phyloP scores from a whole-genome alignment of 2,113 vertebrate genomes.

The Promerops cafer region DNA sequence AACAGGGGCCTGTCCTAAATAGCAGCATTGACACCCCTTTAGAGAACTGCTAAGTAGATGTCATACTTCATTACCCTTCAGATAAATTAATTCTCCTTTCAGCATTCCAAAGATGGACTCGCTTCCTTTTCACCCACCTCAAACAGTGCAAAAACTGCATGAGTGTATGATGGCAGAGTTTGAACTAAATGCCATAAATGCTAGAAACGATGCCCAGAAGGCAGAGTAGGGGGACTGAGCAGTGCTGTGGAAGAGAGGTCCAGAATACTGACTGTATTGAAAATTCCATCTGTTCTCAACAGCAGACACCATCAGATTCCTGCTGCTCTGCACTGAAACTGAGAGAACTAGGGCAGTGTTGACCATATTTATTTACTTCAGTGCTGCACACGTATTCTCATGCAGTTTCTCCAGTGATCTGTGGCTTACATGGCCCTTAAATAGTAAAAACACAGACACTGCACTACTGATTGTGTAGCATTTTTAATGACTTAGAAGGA shows the following conservation, averaged over 20 bases:
- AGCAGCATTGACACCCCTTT: background rate
- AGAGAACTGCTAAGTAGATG: background rate
- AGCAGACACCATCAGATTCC: background rate
- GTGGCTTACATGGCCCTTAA: background rate
- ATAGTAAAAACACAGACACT: background rate
- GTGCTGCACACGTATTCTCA: background rate
- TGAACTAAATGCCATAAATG: background rate
- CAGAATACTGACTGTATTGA: background rate
- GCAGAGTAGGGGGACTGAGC: background rate
- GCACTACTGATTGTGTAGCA: background rate
- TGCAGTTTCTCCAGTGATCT: background rate
- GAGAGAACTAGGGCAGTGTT: background rate
- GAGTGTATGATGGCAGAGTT: background rate
- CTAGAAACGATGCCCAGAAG: background rate
- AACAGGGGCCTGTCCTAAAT: background rate
- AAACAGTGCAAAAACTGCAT: background rate
- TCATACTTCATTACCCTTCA: background rate
- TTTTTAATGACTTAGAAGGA: background rate
- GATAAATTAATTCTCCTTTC: conserved; percentile 1
- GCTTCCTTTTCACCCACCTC: background rate
- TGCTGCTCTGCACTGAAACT: background rate
- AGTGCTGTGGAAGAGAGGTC: background rate
- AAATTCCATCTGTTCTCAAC: background rate
- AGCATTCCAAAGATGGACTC: background rate
- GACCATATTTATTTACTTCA: background rate